Evolutionary conservation across 2,888 invertebrate species (phyloP), one percentile per base, ranked within the genome.

Genomic region (Coenonympha arcania): DNA sequence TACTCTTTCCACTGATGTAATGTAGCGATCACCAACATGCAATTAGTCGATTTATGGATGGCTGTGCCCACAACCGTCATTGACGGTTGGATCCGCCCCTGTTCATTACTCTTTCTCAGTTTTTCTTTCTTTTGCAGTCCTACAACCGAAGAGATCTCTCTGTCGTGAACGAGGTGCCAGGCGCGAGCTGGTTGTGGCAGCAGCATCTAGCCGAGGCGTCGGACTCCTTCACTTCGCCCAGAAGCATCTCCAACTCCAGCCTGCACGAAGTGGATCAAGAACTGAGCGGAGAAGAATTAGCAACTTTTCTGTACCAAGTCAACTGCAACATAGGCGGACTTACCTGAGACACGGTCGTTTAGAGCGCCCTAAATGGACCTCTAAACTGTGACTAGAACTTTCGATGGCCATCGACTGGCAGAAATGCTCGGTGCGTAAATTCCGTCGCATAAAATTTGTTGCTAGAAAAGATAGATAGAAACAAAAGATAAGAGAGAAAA

Each of bases 191-290:
- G 34, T 78, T 76, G 47, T 84, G 83, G 18, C 71, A 76, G 44
- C 69, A 72, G 22, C 79, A 77, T 68, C 63, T 75, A 8, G 71
- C 64, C 66, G 76, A 79, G 22, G 68, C 65, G 15, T 79, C 83
- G 0, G 82, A 81, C 64, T 81, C 88, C 42, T 73, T 76, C 57
- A 87, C 81, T 40, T 87, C 87, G 16, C 82, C 86, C 36, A 84
- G 87, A 28, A 87, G 90, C 52, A 92, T 93, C 63, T 92, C 92
- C 69, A 92, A 93, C 77, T 92, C 92, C 50, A 92, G 92, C 64
- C 84, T 93, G n/a, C 89, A 91, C 46, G 92, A 92, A 68, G 79
- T 91, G 55, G 92, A 91, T 61, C 90, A 89, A 26, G 92, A 92
- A 59, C 88, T 90, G 60, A 90, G 89, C 6, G 90, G 90, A 6